Evolutionary conservation across 2,113 vertebrate species (phyloP), one percentile per base, ranked within the genome.

Genomic region (Varanus komodoensis): DNA sequence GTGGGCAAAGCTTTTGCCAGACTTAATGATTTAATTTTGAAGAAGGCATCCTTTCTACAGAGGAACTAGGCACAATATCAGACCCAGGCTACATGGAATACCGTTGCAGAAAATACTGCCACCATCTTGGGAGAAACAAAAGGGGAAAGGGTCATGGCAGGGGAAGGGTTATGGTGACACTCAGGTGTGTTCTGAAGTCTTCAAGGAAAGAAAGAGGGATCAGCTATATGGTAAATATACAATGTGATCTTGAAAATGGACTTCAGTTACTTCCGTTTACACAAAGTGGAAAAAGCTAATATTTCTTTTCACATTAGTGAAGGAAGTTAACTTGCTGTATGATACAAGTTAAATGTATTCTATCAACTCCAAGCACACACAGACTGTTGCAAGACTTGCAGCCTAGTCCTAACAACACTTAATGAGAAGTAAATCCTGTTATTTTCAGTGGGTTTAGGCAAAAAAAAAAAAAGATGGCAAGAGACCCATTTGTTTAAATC

Each of bases 11-110:
- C 93, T 95, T 83, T 95, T 86, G 93, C 93, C 93, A 95, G 93
- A 95, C 91, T 15, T 80, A 80, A 48, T 90, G 83, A 64, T 86
- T 90, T 90, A 86, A 86, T 97, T 97, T 97, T 97, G 97, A 98
- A 97, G 97, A 97, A 97, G 95, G 79, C 96, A 94, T 95, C 96
- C 94, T 97, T 97, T 97, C 97, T 95, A 95, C 97, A 97, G 64
- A 97, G 97, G 97, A 93, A 97, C 97, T 97, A 96, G 97, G 97
- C 96, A 94, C 97, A 97, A 97, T 91, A 96, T 96, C 96, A 97
- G 96, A 97, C 94, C 95, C 96, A 95, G 96, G 95, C 97, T 97
- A 96, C 97, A 97, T 32, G 97, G 96, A 97, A 94, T 95, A 96
- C 95, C 96, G 93, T 97, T 94, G 96, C 97, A 96, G 96, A 97